Percentiles rank a stretch among this genome's conserved stretches.
phyloP scores from a whole-genome alignment of 2,113 vertebrate genomes.

The Scopus umbretta region DNA sequence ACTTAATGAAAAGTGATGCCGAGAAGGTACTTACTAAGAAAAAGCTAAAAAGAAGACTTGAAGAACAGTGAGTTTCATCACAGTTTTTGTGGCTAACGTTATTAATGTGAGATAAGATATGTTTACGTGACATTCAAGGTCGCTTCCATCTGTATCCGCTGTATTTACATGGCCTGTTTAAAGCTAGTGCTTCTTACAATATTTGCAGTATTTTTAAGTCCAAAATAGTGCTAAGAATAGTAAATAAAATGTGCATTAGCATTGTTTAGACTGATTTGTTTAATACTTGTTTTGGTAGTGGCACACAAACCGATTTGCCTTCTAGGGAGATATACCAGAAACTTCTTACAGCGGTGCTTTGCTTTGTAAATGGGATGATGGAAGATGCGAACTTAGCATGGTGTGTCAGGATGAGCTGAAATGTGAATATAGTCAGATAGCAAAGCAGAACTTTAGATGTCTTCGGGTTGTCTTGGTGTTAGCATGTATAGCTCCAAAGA shows the following conservation, averaged over 20 bases:
- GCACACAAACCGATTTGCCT: neutral
- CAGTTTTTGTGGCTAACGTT: neutral
- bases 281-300: neutral
- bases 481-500: rapidly evolving
- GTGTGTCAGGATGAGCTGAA: neutral
- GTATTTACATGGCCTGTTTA: rapidly evolving
- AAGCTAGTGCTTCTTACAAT: neutral
- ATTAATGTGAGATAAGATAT: neutral
- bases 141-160: rapidly evolving
- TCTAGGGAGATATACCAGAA: neutral
- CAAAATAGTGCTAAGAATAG: neutral
- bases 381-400: neutral
- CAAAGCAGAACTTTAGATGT: neutral
- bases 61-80: slow-evolving; percentile 81
- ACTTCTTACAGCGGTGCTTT: rapidly evolving
- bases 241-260: rapidly evolving
- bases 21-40: slow-evolving; percentile 79
- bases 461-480: neutral
- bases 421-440: neutral
- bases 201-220: neutral
- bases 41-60: slow-evolving; percentile 82
- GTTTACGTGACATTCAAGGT: neutral
- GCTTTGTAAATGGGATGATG: neutral
- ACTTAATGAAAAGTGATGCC: slow-evolving; percentile 76
- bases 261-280: neutral